Percentiles rank a stretch among this genome's conserved stretches.
phyloP scores from a whole-genome alignment of 1,140 invertebrate genomes.

The Acromyrmex echinatior region DNA sequence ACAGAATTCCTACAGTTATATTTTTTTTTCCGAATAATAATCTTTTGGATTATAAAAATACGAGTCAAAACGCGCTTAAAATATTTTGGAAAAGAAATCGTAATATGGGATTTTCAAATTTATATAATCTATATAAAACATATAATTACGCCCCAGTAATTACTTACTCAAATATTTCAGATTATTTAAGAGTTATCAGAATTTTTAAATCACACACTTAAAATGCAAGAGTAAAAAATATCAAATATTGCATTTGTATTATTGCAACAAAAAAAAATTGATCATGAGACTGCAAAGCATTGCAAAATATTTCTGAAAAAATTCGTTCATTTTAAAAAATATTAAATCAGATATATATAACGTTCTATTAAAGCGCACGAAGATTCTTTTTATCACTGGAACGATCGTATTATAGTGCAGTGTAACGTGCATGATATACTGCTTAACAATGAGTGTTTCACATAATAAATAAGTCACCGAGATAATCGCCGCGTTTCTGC shows the following conservation, averaged over 20 bases:
- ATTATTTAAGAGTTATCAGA: constrained; percentile 7
- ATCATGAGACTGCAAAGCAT: not conserved
- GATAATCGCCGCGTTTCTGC: not conserved
- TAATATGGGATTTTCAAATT: not conserved
- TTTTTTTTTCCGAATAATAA: not conserved
- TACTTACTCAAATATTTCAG: not conserved
- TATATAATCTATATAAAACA: no score
- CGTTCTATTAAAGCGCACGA: not conserved
- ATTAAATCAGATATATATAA: not conserved
- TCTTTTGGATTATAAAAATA: not conserved
- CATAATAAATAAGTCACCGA: constrained; percentile 44
- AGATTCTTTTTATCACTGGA: constrained; percentile 12
- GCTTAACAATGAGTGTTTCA: constrained; percentile 44
- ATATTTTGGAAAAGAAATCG: not conserved
- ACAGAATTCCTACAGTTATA: not conserved
- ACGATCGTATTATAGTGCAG: constrained; percentile 12
- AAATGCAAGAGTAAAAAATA: not conserved
- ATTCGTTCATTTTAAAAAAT: not conserved
- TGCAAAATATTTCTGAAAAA: not conserved
- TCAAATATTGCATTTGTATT: not conserved
- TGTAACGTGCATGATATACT: not conserved
- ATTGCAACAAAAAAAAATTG: not conserved
- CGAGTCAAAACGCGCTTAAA: not conserved
- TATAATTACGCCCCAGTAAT: not conserved
- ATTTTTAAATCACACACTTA: not conserved